A percentile compares a stretch with the other conserved stretches of the same genome.
phyloP scores from a whole-genome alignment of 2,797 vertebrate genomes.

The Oryzias dopingdopingensis region DNA sequence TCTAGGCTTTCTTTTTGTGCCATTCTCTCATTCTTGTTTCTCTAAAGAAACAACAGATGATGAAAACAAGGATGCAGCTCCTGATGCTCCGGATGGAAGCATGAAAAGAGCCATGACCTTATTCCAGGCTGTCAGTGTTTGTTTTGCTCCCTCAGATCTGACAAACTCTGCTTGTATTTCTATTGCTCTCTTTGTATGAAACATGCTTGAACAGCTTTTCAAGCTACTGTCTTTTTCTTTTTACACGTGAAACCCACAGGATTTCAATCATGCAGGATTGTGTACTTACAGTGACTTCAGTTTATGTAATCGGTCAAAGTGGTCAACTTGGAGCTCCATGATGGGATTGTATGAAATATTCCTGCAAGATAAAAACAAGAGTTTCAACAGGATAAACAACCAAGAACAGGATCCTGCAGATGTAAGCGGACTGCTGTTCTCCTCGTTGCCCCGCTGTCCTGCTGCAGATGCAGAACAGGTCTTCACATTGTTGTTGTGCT shows the following conservation, averaged over 20 bases:
- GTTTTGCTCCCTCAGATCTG: background rate
- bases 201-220: background rate
- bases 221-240: background rate
- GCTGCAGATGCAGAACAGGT: slow-evolving; percentile 1
- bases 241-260: background rate
- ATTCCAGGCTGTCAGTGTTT: background rate
- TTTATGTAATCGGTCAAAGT: slow-evolving; percentile 89
- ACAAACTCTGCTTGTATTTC: background rate
- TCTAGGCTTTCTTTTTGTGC: too few species aligned
- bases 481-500: slow-evolving; percentile 5
- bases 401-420: background rate
- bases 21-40: background rate
- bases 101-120: background rate
- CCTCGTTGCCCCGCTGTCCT: slow-evolving; percentile 2
- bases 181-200: background rate
- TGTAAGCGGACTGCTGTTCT: background rate
- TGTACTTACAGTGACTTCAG: slow-evolving; percentile 93
- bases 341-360: slow-evolving; percentile 96
- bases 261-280: background rate
- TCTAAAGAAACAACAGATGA: background rate
- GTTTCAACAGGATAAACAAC: background rate
- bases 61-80: background rate
- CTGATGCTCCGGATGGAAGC: background rate
- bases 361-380: slow-evolving; percentile 58
- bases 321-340: slow-evolving; percentile 84